Conservation (phyloP, 2,888 invertebrate species). For the Eupithecia dodoneata region DNA sequence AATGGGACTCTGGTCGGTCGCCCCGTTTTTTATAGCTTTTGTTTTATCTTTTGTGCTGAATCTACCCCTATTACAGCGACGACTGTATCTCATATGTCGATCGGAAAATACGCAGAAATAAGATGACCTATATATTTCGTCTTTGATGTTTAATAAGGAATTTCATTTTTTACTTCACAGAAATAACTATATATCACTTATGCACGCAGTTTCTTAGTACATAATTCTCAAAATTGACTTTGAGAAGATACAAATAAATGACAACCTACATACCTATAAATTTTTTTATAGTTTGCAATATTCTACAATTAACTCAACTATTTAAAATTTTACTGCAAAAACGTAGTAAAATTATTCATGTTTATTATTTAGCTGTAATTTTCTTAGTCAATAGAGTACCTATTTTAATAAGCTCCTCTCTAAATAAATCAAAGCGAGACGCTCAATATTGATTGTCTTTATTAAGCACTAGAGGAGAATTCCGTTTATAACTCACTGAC, state of each 20-base stretch:
- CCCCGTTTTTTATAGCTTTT: constrained; percentile 57
- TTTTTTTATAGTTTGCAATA: not conserved
- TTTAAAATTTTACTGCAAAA: not conserved
- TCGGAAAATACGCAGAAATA: constrained; percentile 24
- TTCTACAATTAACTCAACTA: not conserved
- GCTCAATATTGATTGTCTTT: constrained; percentile 12
- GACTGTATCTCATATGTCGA: constrained; percentile 32
- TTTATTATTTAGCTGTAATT: not conserved
- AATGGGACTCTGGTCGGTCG: constrained; percentile 49
- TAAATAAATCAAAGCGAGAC: constrained; percentile 14
- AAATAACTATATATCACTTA: not conserved
- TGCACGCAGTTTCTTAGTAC: not conserved
- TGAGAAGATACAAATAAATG: not conserved
- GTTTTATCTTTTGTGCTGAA: constrained; percentile 55
- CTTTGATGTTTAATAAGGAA: not conserved
- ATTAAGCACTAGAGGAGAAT: constrained; percentile 7
- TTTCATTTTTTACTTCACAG: not conserved
- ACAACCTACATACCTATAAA: not conserved
- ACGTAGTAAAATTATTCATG: not conserved
- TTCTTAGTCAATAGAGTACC: not conserved
- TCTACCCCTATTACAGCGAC: constrained; percentile 29
- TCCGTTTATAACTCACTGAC: constrained; percentile 29
- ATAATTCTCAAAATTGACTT: not conserved
- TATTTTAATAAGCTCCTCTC: not conserved
- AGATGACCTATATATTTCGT: not conserved